Evolutionary conservation across 1,140 invertebrate species (phyloP), one percentile per base, ranked within the genome.

Genomic region (Hestina assimilis): DNA sequence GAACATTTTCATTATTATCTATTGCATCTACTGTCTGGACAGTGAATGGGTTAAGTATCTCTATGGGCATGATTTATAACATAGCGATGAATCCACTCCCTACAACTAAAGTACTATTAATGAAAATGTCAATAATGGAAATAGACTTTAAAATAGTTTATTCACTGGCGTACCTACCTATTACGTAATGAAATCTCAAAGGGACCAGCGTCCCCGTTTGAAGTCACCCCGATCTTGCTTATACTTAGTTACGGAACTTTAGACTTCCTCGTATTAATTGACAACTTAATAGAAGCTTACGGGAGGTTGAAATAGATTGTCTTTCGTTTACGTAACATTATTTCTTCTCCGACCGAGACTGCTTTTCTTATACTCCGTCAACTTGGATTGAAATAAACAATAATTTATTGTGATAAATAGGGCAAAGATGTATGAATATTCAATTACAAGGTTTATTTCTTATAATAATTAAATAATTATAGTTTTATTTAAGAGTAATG

Each of bases 261-360:
- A 29, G 19, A 35, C 28, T 47, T 47, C n/a, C 41, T 11, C 29
- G 20, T 47, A 47, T 47, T 46, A 46, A 46, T 46, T 47, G 45
- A 47, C 45, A 47, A 47, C 45, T 47, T 33, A 47, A 35, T 47
- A 47, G 45, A 47, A 47, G 29, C 28, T 47, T 47, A 47, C 28
- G 15, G 33, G 31, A 47, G 26, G 45, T 26, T 17, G 45, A 33
- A 47, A 47, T 47, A 35, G 45, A 47, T 47, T 47, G 45, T 47
- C 28, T 47, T 47, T 31, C 14, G 17, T 8, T 35, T 29, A 47
- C 45, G 29, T 47, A 47, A 47, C 26, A 20, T 33, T 12, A 17
- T 47, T 47, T 47, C 45, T 33, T 47, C 28, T 17, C 21, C 29
- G 45, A 20, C 45, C 9, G 29, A 35, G 45, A 35, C 20, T 21